Evolutionary conservation across 2,113 vertebrate genomes (phyloP), one percentile per base, ranked within the genome.

Genomic region (Muscicapa adusta): DNA sequence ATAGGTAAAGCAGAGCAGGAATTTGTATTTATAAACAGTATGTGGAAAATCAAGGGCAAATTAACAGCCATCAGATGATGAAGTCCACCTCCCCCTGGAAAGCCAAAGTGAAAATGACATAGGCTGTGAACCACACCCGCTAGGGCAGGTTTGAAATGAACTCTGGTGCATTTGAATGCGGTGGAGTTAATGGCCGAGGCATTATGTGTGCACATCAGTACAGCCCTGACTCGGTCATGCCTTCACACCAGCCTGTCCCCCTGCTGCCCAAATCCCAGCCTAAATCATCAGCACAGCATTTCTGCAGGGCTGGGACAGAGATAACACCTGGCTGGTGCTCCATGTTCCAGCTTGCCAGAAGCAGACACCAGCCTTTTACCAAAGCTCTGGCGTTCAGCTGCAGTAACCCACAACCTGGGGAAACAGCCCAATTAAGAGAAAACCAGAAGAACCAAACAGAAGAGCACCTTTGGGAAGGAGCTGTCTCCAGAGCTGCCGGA

Each of bases 401-500:
- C 16, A 10, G 36, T 31, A 71, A 63, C 45, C 10, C 40, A 65
- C 9, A 53, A 34, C 47, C 45, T 76, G 42, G 7, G 28, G 54
- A 77, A 83, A 57, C 19, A 50, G 51, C 31, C 15, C 0, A 0
- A 5, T 74, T n/a, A 40, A 45, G 31, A 40, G 53, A 42, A 85
- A 88, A 56, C 5, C 47, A 45, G 50, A 68, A 34, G 16, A 62
- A 78, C 12, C 16, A 5, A 56, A 28, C 24, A 57, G 6, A 33
- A 72, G 23, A 47, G 16, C 15, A 29, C 9, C 12, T 63, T 45
- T 60, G 43, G 22, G 36, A 76, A 73, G 29, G 34, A 57, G 19
- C 6, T 3, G 0, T 15, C 56, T 67, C 5, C 2, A 73, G 33
- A 78, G 53, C 0, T 1, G 38, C 14, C 56, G 50, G 47, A 80